Percentiles rank a stretch among this genome's conserved stretches.
phyloP scores from a whole-genome alignment of 2,113 vertebrate genomes.

The Anseranas semipalmata region DNA sequence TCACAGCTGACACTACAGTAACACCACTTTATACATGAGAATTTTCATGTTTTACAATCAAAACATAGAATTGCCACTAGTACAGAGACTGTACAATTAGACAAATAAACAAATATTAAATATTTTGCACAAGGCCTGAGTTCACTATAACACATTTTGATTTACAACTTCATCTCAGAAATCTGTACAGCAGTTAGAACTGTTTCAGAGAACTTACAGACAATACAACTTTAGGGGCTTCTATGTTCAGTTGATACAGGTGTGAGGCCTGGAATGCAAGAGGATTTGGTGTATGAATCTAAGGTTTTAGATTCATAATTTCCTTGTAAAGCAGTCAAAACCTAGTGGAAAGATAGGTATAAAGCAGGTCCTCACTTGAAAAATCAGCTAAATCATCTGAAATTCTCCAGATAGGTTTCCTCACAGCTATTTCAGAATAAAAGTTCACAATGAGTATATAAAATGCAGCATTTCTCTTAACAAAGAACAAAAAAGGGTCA shows the following conservation, averaged over 20 bases:
- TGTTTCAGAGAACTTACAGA: slow-evolving; percentile 20
- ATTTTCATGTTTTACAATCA: slow-evolving; percentile 44
- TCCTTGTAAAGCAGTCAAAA: slow-evolving; percentile 2
- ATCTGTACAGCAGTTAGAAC: slow-evolving; percentile 54
- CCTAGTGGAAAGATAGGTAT: not conserved
- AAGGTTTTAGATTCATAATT: not conserved
- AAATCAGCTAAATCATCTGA: not conserved
- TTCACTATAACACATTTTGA: slow-evolving; percentile 58
- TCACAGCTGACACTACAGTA: slow-evolving; percentile 49
- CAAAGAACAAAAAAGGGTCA: slow-evolving; percentile 8
- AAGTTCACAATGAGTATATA: slow-evolving; percentile 14
- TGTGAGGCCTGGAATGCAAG: not conserved
- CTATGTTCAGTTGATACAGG: not conserved
- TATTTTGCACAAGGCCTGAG: slow-evolving; percentile 70
- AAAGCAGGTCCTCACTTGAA: not conserved
- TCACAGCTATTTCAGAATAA: slow-evolving; percentile 17
- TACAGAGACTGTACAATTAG: slow-evolving; percentile 51
- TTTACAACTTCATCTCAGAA: slow-evolving; percentile 58
- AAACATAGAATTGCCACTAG: slow-evolving; percentile 55
- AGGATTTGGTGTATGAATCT: not conserved
- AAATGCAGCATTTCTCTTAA: slow-evolving; percentile 61
- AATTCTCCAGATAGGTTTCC: slow-evolving; percentile 10
- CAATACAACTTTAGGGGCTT: not conserved
- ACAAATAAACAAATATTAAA: slow-evolving; percentile 61
- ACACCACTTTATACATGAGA: slow-evolving; percentile 49